Evolutionary conservation across 2,113 vertebrate genomes (phyloP).

Genomic region (Pachyramphus minor): DNA sequence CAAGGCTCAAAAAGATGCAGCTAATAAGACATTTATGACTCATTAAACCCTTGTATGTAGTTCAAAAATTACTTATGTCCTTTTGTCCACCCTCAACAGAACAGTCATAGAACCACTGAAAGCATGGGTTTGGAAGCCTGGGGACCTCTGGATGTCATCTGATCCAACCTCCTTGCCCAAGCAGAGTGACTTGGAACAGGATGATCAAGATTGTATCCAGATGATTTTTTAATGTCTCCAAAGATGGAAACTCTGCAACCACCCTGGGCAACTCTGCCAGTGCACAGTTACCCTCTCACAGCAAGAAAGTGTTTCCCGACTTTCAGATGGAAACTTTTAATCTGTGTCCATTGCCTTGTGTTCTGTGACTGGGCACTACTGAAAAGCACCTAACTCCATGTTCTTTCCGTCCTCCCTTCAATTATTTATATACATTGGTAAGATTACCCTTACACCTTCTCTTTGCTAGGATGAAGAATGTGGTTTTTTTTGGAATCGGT

Average conservation of each 20-base stretch:
- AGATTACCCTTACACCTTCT: background rate
- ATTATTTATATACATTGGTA: background rate
- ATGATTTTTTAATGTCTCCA: background rate
- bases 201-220: background rate
- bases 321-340: background rate
- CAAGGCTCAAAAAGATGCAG: background rate
- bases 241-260: background rate
- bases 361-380: background rate
- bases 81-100: background rate
- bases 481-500: background rate
- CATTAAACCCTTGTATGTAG: background rate
- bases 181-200: accelerated
- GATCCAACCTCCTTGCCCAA: background rate
- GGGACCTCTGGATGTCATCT: background rate
- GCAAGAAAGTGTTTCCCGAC: background rate
- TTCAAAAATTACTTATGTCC: background rate
- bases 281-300: background rate
- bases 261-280: background rate
- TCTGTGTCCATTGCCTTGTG: background rate
- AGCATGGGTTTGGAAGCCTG: background rate
- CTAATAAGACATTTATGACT: background rate
- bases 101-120: background rate
- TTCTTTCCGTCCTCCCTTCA: background rate
- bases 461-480: background rate
- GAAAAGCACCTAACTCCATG: background rate